Conservation (phyloP, 2,113 vertebrate species). For the Gopherus evgoodei region DNA sequence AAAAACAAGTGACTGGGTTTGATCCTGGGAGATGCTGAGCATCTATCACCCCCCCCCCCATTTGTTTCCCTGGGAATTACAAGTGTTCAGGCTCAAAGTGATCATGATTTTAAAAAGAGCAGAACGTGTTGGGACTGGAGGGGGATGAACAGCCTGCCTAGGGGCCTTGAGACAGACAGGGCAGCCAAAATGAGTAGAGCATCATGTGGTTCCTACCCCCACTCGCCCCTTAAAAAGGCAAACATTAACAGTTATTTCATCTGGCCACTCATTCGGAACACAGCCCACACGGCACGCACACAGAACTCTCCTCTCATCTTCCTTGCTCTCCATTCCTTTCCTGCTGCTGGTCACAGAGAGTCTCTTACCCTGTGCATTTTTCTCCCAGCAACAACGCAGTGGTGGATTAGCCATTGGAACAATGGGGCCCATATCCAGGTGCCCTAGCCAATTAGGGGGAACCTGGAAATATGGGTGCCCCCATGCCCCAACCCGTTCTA, state of each 20-base stretch:
- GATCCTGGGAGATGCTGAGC: background rate
- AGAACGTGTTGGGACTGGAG: background rate
- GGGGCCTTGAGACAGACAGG: background rate
- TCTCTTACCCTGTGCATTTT: fast-evolving
- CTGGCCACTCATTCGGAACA: background rate
- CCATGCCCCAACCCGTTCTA: too few species aligned
- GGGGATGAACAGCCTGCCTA: background rate
- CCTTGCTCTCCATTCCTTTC: slow-evolving; percentile 40
- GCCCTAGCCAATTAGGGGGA: too few species aligned
- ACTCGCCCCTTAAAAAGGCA: background rate
- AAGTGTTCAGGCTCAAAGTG: background rate
- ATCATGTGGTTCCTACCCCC: background rate
- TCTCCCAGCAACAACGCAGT: background rate
- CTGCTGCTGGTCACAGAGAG: background rate
- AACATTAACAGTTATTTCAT: slow-evolving; percentile 4
- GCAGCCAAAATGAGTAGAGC: background rate
- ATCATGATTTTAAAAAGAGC: background rate
- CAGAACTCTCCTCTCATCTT: background rate
- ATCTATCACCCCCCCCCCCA: background rate
- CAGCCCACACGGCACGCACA: background rate
- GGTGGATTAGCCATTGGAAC: too few species aligned
- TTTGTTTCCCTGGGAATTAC: background rate
- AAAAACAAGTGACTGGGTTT: background rate
- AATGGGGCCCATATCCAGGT: too few species aligned
- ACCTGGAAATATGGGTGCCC: too few species aligned